Evolutionary conservation across 2,888 invertebrate genomes (phyloP), one percentile per base, ranked within the genome.

Genomic region (Drosophila formosana): DNA sequence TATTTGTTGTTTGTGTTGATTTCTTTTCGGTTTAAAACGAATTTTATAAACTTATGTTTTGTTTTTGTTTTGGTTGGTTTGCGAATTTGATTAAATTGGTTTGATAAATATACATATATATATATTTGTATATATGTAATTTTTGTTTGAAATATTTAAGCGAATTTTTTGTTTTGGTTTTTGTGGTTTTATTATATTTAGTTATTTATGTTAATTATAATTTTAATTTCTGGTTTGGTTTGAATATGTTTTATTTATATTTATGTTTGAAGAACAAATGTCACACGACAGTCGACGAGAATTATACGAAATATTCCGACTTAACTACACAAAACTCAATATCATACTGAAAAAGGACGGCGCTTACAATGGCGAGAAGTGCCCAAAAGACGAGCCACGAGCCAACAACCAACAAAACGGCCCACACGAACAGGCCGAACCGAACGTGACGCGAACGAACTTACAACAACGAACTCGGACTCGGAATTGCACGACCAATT

Each of bases 281-380:
- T 86, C 90, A 89, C 89, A 89, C 88, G 88, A 89, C 78, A 82
- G 79, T 84, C 78, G 88, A 89, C 88, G 78, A 89, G 89, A 91
- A 91, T 82, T 86, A 88, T 91, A 90, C 91, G 91, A 91, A 92
- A 91, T 90, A 90, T 91, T 91, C 91, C 91, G 92, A 92, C 92
- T 92, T 92, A 92, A 92, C 92, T 92, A 92, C 92, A 92, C 92
- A 92, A 92, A 92, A 92, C 91, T 92, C 92, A 92, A 92, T 91
- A 90, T 91, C 90, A 92, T 92, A 92, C 92, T 92, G 90, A 90
- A 91, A 91, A 92, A 91, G 91, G 91, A 92, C 89, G 91, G 90
- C 89, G 88, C 88, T 89, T 85, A 83, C 83, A 84, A 83, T 80
- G 74, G 77, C 80, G 82, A 89, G 85, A 82, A 83, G 87, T 83